Base-by-base conservation (phyloP, 2,113 vertebrate genomes). In the Nematolebias whitei region DNA sequence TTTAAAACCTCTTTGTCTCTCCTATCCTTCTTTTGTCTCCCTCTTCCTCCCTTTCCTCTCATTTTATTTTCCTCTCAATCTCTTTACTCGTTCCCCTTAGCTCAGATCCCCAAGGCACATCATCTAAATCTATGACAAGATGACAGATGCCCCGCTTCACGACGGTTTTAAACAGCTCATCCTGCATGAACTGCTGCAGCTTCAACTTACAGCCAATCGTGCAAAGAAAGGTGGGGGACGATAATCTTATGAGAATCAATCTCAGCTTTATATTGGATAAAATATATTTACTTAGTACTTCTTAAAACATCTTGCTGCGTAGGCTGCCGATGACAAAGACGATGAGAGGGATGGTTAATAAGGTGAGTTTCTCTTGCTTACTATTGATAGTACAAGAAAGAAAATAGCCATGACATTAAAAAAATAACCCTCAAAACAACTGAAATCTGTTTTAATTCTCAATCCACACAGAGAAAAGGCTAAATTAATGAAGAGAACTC, bases 121-220 rank as follows among this genome's bases (percentile, higher is more conserved):
- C 74, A 78, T 70, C 59, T 12, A 72, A 64, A 75, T 63, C 67
- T 67, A 5, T 74, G 68, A 81, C 71, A 68, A 50, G 55, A 65
- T 80, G 82, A 85, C 82, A 69, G 72, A 74, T 69, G 58, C 45
- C 68, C 58, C 3, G 8, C 48, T 68, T 82, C 57, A 48, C 24
- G 54, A 65, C 55, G 45, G 10, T 64, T 81, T 74, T 47, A 77
- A 66, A 68, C 43, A 40, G 67, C 58, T 78, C 63, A 74, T 48
- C 56, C 29, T 8, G 53, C 18, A 44, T 73, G 56, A 81, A 79
- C 57, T 15, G 35, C 47, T 63, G 54, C 53, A 82, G 66, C 76
- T 82, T 76, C n/a, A 62, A 71, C 68, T 79, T 83, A 67, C 74
- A 85, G 51, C 59, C 32, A 75, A 77, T 82, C 58, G 49, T 51